Conservation (phyloP, 2,113 vertebrate species). For the Sterrhoptilus dennistouni region DNA sequence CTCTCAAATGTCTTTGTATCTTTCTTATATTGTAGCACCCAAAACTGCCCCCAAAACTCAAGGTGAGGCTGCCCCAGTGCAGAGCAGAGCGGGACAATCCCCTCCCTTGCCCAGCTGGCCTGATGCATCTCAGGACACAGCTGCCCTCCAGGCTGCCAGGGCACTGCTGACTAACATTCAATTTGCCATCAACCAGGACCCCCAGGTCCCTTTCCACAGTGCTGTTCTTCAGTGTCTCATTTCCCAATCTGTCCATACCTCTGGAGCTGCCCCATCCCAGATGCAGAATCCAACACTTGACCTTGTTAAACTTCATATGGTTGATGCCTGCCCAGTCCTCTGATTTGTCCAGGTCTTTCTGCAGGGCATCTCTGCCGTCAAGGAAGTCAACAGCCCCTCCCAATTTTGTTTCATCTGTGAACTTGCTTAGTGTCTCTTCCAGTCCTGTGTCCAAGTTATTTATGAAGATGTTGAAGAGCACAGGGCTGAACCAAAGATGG, state of each 20-base stretch:
- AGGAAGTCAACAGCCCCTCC: not conserved
- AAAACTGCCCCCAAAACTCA: not conserved
- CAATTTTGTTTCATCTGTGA: not conserved
- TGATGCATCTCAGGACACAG: fast-evolving
- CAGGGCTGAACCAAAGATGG: not conserved
- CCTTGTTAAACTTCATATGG: not conserved
- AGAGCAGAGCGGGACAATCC: not conserved
- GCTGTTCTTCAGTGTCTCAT: not conserved
- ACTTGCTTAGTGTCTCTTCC: not conserved
- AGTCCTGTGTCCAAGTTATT: not conserved
- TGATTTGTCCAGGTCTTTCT: not conserved
- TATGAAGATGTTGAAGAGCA: not conserved
- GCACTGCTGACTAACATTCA: not conserved
- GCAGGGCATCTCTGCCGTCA: too few relatives aligned
- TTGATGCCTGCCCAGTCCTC: not conserved
- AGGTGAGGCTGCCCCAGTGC: fast-evolving
- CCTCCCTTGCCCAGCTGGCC: fast-evolving
- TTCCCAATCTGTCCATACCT: not conserved
- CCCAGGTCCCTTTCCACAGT: not conserved
- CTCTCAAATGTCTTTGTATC: not conserved
- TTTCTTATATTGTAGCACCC: not conserved
- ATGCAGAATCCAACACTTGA: not conserved
- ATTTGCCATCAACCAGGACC: fast-evolving
- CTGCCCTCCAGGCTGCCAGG: not conserved
- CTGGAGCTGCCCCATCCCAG: not conserved